A percentile compares a stretch with the other conserved stretches of the same genome.
Conservation (phyloP, 2,888 invertebrate genomes). For the Microplitis deprimator region DNA sequence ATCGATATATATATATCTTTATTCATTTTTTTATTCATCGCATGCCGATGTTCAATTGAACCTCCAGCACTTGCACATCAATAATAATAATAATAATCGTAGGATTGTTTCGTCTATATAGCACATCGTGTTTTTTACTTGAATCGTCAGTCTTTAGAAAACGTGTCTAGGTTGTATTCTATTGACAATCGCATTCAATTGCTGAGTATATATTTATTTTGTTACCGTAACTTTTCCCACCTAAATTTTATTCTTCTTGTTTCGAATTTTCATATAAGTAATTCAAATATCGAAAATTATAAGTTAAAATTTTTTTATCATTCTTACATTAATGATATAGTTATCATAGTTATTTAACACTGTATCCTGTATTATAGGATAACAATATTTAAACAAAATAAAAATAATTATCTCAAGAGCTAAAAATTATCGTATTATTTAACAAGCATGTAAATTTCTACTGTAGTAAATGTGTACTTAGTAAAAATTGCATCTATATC, state of each 20-base stretch:
- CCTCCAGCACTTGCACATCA: slow-evolving; percentile 17
- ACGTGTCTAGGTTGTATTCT: not conserved
- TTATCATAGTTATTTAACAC: too few relatives aligned
- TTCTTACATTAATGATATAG: too few relatives aligned
- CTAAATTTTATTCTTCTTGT: not conserved
- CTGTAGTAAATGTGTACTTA: not conserved
- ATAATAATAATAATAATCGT: slow-evolving; percentile 9
- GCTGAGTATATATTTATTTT: not conserved
- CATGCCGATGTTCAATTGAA: slow-evolving; percentile 31
- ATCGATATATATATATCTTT: not conserved
- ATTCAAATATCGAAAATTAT: too few relatives aligned
- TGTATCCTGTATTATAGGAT: not conserved
- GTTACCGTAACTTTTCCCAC: not conserved
- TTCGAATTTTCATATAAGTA: not conserved
- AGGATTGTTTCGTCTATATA: not conserved
- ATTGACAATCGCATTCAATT: slow-evolving; percentile 11
- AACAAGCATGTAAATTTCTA: not conserved
- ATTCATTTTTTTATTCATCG: slow-evolving; percentile 36
- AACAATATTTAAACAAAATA: not conserved
- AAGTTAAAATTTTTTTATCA: too few relatives aligned
- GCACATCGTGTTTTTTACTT: not conserved
- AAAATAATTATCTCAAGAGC: not conserved
- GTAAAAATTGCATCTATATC: not conserved
- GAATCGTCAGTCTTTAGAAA: slow-evolving; percentile 18
- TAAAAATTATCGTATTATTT: not conserved